Conservation (phyloP, 2,888 invertebrate genomes). For the Tetramorium bicarinatum region DNA sequence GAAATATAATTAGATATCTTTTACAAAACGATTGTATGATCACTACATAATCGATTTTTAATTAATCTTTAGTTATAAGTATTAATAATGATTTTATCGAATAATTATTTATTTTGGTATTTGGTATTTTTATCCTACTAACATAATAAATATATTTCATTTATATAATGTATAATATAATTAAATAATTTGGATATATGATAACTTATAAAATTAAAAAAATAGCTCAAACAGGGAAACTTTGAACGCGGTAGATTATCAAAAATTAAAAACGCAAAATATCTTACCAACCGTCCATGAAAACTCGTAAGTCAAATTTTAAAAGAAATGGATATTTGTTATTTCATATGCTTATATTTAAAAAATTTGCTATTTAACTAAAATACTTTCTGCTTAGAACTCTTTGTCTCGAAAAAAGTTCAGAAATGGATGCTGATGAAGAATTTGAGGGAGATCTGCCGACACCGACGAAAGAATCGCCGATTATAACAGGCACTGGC, state of each 20-base stretch:
- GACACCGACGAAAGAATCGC: constrained; percentile 64
- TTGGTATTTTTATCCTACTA: not conserved
- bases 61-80: not conserved
- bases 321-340: not conserved
- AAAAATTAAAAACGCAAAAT: not conserved
- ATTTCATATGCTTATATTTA: not conserved
- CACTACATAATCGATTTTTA: not conserved
- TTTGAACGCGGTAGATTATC: not conserved
- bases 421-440: constrained; percentile 67
- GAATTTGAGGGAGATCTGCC: constrained; percentile 65
- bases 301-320: constrained; percentile 22
- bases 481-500: constrained; percentile 53
- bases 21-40: not conserved
- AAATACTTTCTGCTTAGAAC: constrained; percentile 1
- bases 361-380: not conserved
- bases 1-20: not conserved
- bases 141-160: not conserved
- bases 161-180: not conserved
- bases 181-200: not conserved
- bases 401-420: constrained; percentile 43
- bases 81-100: not conserved
- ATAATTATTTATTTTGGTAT: not conserved
- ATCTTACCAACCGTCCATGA: not conserved
- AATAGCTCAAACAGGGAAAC: not conserved
- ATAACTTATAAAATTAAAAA: not conserved